A percentile compares a stretch with the other conserved stretches of the same genome.
Evolutionary conservation across 2,113 vertebrate species (phyloP).

Genomic region (Phylloscopus trochilus): DNA sequence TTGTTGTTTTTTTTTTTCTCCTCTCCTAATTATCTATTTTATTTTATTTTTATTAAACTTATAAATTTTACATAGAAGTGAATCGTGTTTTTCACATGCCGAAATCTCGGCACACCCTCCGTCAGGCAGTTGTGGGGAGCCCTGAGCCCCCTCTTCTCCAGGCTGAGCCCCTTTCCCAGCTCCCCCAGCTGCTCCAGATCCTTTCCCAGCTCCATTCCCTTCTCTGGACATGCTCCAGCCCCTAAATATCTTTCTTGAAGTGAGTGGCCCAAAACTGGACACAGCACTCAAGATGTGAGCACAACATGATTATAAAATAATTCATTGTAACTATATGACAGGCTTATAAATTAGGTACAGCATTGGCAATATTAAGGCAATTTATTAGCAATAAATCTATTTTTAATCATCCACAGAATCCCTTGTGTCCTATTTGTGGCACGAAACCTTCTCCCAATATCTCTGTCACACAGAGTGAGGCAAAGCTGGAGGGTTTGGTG

Average conservation of each 20-base stretch:
- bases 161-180: background rate
- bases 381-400: background rate
- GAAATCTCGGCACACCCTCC: background rate
- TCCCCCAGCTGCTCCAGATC: background rate
- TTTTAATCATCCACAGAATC: background rate
- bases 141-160: background rate
- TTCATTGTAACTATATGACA: background rate
- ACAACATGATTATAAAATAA: background rate
- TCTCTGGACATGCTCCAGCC: background rate
- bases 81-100: too few relatives aligned
- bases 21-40: too few relatives aligned
- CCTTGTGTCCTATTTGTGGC: background rate
- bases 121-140: background rate
- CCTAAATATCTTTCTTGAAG: background rate
- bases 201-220: background rate
- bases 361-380: background rate
- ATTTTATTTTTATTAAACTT: too few relatives aligned
- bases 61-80: too few relatives aligned
- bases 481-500: background rate
- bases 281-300: background rate
- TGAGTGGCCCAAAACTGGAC: background rate
- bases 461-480: background rate
- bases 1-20: too few relatives aligned
- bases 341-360: background rate
- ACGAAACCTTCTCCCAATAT: background rate